Percentiles rank a stretch among this genome's conserved stretches.
phyloP scores from a whole-genome alignment of 2,113 vertebrate genomes.

The Phocoena sinus region DNA sequence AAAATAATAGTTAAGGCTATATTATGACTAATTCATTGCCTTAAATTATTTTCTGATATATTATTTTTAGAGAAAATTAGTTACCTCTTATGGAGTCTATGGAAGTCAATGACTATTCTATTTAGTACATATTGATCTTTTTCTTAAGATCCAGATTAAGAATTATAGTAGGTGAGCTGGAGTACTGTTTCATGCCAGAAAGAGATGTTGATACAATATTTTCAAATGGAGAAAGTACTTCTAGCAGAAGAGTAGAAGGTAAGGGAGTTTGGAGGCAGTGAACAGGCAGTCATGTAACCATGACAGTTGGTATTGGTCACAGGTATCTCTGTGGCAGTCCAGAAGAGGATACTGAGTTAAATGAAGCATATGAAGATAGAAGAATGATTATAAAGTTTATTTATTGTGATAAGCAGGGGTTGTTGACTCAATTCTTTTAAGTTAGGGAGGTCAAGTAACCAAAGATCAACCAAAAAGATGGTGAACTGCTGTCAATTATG shows the following conservation, averaged over 20 bases:
- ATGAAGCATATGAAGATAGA: neutral
- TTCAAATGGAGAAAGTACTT: neutral
- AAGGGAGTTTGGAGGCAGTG: neutral
- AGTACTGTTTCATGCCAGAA: neutral
- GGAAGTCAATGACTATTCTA: neutral
- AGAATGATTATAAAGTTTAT: neutral
- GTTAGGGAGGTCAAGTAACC: neutral
- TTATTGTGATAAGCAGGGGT: neutral
- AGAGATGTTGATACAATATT: neutral
- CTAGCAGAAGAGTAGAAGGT: neutral
- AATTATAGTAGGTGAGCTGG: neutral
- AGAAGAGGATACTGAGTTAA: neutral
- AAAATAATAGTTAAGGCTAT: neutral
- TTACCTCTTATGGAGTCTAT: neutral
- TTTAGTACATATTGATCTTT: neutral
- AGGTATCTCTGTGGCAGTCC: neutral
- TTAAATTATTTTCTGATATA: neutral
- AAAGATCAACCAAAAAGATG: neutral
- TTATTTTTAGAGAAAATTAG: neutral
- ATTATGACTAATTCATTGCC: neutral
- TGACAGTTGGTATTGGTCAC: fast-evolving
- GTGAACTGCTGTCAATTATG: neutral
- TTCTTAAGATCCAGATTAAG: neutral
- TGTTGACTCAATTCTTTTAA: neutral
- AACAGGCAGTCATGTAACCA: neutral